Conservation (phyloP, 2,888 invertebrate genomes). For the Linnaemya tessellans region DNA sequence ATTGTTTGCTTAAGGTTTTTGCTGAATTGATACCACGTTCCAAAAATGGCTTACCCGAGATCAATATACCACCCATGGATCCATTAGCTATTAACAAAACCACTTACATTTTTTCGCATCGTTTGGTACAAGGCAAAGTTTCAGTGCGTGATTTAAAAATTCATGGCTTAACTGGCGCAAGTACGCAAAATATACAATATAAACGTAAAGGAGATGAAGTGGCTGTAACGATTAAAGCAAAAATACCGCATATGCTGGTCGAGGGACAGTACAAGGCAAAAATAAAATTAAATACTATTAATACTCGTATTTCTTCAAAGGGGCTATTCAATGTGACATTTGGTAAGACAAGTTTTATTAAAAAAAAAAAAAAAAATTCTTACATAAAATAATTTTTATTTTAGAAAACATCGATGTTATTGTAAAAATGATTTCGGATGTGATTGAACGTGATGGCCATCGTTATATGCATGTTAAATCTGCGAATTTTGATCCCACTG, state of each 20-base stretch:
- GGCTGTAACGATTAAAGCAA: neutral
- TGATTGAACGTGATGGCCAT: slow-evolving; percentile 85
- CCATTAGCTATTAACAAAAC: slow-evolving; percentile 79
- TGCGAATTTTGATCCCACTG: slow-evolving; percentile 86
- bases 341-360: slow-evolving; percentile 83
- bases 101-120: slow-evolving; percentile 78
- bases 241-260: slow-evolving; percentile 84
- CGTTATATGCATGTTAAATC: slow-evolving; percentile 85
- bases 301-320: slow-evolving; percentile 86
- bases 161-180: slow-evolving; percentile 84
- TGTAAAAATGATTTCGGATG: slow-evolving; percentile 85
- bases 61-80: slow-evolving; percentile 81
- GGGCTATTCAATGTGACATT: slow-evolving; percentile 86
- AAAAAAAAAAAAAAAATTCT: neutral
- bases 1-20: slow-evolving; percentile 85
- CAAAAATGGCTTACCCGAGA: slow-evolving; percentile 79
- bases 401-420: slow-evolving; percentile 85
- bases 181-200: slow-evolving; percentile 85
- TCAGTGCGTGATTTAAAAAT: slow-evolving; percentile 84
- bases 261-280: slow-evolving; percentile 86
- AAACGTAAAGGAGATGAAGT: slow-evolving; percentile 69
- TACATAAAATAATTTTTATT: too few species aligned
- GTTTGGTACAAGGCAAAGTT: slow-evolving; percentile 76
- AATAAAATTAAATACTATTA: slow-evolving; percentile 86
- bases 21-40: slow-evolving; percentile 83